Conservation (phyloP, 2,113 vertebrate genomes). For the Camelus dromedarius region DNA sequence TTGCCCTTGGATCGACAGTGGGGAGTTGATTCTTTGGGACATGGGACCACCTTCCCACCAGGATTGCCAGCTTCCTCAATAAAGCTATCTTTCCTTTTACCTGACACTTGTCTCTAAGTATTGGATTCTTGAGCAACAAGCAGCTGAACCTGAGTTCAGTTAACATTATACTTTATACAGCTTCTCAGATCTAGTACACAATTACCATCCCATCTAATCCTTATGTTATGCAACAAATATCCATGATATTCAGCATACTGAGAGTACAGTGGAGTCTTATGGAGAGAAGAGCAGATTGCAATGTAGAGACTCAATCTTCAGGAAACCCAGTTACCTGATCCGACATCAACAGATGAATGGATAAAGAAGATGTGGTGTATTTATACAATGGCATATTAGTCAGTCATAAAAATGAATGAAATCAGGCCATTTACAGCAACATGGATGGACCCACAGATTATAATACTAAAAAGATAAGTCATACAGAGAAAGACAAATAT, state of each 20-base stretch:
- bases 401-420: neutral
- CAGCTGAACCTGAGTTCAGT: no score
- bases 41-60: no score
- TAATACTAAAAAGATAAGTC: neutral
- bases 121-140: no score
- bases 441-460: neutral
- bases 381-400: neutral
- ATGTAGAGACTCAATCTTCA: neutral
- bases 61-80: no score
- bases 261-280: neutral
- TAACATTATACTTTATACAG: neutral
- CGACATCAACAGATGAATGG: no score
- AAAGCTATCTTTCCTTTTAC: no score
- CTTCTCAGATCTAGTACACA: neutral
- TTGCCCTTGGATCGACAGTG: no score
- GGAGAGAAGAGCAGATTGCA: neutral
- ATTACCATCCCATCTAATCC: neutral
- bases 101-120: no score
- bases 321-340: neutral
- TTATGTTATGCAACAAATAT: neutral
- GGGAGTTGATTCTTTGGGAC: no score
- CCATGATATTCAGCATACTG: neutral
- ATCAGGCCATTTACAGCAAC: neutral
- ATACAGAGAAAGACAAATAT: neutral
- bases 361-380: no score